These are phyloP conservation scores for Pardalotus punctatus DNA, from an alignment of 2,113 vertebrate species.

Conservation along the genomic window DNA sequence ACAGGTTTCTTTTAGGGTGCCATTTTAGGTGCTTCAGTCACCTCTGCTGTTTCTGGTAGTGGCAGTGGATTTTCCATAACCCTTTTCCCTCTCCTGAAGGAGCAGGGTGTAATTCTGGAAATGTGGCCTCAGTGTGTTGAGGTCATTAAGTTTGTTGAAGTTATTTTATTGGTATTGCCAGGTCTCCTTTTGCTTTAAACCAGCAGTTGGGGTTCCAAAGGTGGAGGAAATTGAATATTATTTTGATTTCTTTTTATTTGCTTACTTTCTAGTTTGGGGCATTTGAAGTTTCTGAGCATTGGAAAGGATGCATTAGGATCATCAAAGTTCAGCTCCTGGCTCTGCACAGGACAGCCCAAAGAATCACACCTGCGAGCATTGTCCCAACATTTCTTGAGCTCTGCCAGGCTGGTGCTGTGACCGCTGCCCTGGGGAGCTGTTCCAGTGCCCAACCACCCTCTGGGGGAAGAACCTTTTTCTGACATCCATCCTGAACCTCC, in stretches of 20 bases:
- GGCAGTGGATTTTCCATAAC: background rate
- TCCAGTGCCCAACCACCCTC: fast-evolving
- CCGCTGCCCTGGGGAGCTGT: background rate
- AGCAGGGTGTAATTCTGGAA: background rate
- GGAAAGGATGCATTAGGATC: background rate
- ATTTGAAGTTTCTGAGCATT: background rate
- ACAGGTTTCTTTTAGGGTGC: background rate
- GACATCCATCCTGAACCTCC: fast-evolving
- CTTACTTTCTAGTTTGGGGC: background rate
- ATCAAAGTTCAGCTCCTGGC: background rate
- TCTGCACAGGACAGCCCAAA: background rate
- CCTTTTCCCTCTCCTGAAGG: background rate
- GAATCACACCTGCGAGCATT: background rate
- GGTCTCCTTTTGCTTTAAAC: background rate
- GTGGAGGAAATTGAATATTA: background rate
- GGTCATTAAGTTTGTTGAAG: background rate
- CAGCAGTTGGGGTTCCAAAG: background rate
- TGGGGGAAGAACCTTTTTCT: background rate
- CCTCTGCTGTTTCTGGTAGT: background rate
- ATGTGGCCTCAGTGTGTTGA: fast-evolving
- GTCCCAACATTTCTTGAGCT: fast-evolving
- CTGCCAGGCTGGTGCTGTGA: background rate
- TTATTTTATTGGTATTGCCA: background rate
- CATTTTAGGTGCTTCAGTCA: background rate
- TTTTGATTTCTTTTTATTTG: background rate